Conservation (phyloP, 92 coral and sea anemone species). For the Porites divaricata region DNA sequence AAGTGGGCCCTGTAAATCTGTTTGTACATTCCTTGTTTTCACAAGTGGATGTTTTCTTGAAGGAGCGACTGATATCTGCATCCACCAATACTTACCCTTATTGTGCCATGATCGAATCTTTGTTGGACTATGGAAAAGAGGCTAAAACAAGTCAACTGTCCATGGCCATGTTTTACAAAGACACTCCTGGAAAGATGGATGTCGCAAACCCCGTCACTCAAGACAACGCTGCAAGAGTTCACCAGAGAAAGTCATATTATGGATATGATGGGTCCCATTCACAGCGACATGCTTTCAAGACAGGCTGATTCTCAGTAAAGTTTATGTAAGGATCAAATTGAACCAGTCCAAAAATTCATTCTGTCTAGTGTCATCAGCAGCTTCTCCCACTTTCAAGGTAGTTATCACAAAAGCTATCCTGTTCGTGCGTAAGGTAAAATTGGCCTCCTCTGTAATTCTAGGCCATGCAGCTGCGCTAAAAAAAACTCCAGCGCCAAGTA, state of each 20-base stretch:
- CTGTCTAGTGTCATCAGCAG: constrained; percentile 61
- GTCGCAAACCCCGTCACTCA: constrained; percentile 33
- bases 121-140: constrained; percentile 56
- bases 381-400: constrained; percentile 56
- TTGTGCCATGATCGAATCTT: constrained; percentile 39
- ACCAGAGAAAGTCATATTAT: constrained; percentile 42
- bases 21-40: too few relatives aligned
- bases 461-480: too few relatives aligned
- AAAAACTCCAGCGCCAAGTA: too few relatives aligned
- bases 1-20: too few relatives aligned
- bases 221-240: constrained; percentile 49
- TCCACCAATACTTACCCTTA: constrained; percentile 38
- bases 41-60: too few relatives aligned
- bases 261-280: constrained; percentile 57
- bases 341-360: constrained; percentile 62
- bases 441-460: constrained; percentile 56
- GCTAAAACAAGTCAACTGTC: constrained; percentile 52
- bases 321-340: constrained; percentile 59
- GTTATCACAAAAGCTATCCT: constrained; percentile 66
- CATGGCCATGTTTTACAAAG: constrained; percentile 49
- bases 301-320: constrained; percentile 33
- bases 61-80: constrained; percentile 28
- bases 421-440: constrained; percentile 64
- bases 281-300: constrained; percentile 49
- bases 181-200: constrained; percentile 57